These are phyloP conservation scores for Microplitis manilae DNA, from an alignment of 2,888 invertebrate species.

Conservation along the genomic window DNA sequence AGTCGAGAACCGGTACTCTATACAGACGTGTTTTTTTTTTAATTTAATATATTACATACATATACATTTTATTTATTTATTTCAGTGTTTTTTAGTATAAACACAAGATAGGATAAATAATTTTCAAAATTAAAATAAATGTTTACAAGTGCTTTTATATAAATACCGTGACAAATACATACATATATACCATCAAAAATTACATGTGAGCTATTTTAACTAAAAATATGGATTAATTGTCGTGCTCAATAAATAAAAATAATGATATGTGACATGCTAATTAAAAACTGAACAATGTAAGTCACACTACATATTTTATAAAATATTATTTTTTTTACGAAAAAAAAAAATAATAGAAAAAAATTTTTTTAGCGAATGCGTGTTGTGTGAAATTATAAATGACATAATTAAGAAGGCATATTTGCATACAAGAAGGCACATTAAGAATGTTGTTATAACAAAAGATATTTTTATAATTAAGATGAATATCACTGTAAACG, in stretches of 20 bases:
- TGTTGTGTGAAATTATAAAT: no score
- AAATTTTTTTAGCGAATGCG: neutral
- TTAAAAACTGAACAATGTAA: neutral
- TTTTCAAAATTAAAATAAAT: neutral
- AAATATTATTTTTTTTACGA: neutral
- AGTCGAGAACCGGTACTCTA: constrained; percentile 66
- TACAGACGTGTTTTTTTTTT: constrained; percentile 43
- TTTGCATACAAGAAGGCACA: no score
- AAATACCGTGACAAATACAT: neutral
- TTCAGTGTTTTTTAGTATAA: neutral
- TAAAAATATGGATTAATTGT: neutral
- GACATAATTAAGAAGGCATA: no score
- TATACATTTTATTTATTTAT: neutral
- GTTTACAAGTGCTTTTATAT: neutral
- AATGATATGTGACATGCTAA: neutral
- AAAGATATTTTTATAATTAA: neutral
- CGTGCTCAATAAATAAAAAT: neutral
- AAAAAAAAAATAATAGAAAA: neutral
- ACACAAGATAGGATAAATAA: no score
- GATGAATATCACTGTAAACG: neutral
- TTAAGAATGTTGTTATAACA: neutral
- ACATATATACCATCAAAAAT: neutral
- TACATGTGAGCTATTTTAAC: neutral
- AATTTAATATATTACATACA: neutral
- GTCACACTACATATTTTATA: neutral